Evolutionary conservation across 2,113 vertebrate genomes (phyloP), one percentile per base, ranked within the genome.

Genomic region (Sciurus niger): DNA sequence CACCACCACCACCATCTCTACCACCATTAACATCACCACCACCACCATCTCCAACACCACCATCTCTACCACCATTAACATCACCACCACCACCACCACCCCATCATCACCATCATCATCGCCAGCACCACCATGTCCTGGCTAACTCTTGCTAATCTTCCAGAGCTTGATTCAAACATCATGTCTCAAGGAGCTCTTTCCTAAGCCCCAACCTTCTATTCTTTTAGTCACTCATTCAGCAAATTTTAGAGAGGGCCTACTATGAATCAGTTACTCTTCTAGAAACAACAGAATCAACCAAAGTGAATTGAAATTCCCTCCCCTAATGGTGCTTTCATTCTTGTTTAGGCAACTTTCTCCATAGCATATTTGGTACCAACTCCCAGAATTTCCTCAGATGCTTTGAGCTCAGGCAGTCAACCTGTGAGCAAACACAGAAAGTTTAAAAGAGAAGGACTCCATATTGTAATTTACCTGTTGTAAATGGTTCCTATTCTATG

Each of bases 1-100:
- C 30, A 48, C 4, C 0, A 5, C 11, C 5, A 8, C 4, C 17
- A 7, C 14, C 51, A 13, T 28, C 43, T n/a, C 4, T 10, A 24
- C 12, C 0, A 87, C 30, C 24, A 72, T 24, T 11, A 55, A 6
- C 68, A 67, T 0, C 48, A 72, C 4, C 46, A n/a, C n/a, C 13
- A 70, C 22, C 11, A 53, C 34, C 34, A 55, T 13, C 8, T 55
- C 32, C 4, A 72, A 25, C 3, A 6, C 4, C 2, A 60, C 37
- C 14, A 53, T 18, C 22, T 37, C 65, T 3, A 70, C 14, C 4
- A 8, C 10, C 3, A 58, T 13, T 8, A 17, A 8, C 83, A n/a
- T 6, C 51, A 43, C 55, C 30, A 67, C 30, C 53, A 76, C 28
- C 30, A 20, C 30, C 18, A 73, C 10, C 37, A 88, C 48, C 28